Evolutionary conservation across 1,140 invertebrate species (phyloP).

Genomic region (Drosophila fuyamai): DNA sequence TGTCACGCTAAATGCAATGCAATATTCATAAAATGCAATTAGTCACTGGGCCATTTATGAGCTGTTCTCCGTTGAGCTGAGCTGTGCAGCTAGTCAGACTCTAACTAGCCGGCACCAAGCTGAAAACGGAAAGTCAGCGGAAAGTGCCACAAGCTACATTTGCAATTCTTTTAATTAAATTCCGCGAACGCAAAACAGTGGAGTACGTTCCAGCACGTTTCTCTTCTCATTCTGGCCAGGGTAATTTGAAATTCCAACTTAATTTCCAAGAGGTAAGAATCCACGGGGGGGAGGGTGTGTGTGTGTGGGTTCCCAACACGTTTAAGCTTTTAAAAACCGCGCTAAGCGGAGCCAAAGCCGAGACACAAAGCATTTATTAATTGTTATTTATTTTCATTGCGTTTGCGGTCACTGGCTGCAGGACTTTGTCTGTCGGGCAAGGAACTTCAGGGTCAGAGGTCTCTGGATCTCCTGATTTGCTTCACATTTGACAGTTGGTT

Average conservation of each 20-base stretch:
- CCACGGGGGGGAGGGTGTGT: neutral
- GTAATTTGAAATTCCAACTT: constrained; percentile 79
- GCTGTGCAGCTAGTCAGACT: constrained; percentile 18
- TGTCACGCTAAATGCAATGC: constrained; percentile 47
- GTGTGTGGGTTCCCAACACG: constrained; percentile 52
- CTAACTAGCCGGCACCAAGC: constrained; percentile 32
- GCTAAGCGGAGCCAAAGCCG: constrained; percentile 46
- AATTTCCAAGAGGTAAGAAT: constrained; percentile 55
- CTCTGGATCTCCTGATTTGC: neutral
- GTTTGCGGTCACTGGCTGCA: constrained; percentile 17
- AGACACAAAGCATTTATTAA: constrained; percentile 70
- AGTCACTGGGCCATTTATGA: constrained; percentile 63
- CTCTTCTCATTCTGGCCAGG: constrained; percentile 20
- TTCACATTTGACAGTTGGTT: neutral
- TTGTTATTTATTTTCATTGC: constrained; percentile 69
- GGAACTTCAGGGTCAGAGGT: neutral
- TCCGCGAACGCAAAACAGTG: constrained; percentile 60
- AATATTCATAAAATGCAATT: constrained; percentile 81
- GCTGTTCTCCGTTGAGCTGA: constrained; percentile 28
- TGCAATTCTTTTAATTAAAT: constrained; percentile 83
- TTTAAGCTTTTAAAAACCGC: constrained; percentile 76
- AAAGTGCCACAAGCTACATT: constrained; percentile 56
- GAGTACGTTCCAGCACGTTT: constrained; percentile 46
- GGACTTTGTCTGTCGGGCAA: neutral
- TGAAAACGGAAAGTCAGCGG: constrained; percentile 1